Conservation (phyloP, 92 coral and sea anemone species). For the Isaurus tuberculatus region DNA sequence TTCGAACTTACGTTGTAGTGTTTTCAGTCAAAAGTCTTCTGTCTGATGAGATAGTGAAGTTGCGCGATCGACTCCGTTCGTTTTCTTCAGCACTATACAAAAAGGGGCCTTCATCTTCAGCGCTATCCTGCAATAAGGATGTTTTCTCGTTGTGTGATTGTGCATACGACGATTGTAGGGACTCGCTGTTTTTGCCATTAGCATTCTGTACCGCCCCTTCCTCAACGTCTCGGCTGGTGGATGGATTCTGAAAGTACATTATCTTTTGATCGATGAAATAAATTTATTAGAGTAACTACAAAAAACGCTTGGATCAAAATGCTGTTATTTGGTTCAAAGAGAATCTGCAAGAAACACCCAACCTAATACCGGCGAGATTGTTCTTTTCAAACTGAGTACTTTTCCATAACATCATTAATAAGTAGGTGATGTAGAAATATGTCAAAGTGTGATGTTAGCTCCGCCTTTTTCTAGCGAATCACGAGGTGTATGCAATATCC, state of each 20-base stretch:
- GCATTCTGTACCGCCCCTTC: background rate
- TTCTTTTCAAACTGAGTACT: no score
- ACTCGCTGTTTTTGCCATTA: background rate
- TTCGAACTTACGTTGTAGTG: constrained; percentile 20
- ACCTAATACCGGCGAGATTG: no score
- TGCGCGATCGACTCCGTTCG: background rate
- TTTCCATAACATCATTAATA: no score
- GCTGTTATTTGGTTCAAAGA: no score
- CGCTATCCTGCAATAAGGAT: constrained; percentile 14
- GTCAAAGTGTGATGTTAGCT: no score
- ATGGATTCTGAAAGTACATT: constrained; percentile 35
- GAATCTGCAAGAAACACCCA: no score
- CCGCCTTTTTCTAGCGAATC: no score
- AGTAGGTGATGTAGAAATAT: no score
- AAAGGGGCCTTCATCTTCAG: constrained; percentile 23
- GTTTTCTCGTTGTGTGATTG: constrained; percentile 34
- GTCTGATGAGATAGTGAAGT: constrained; percentile 13
- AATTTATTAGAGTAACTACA: background rate
- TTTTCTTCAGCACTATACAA: constrained; percentile 22
- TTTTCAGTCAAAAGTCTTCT: constrained; percentile 1
- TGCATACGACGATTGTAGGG: background rate
- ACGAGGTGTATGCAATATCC: no score
- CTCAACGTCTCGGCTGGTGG: constrained; percentile 4
- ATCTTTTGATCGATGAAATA: background rate
- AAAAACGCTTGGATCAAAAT: no score